phyloP scores from a whole-genome alignment of 1,140 invertebrate genomes.

The Orchestia grillus region DNA sequence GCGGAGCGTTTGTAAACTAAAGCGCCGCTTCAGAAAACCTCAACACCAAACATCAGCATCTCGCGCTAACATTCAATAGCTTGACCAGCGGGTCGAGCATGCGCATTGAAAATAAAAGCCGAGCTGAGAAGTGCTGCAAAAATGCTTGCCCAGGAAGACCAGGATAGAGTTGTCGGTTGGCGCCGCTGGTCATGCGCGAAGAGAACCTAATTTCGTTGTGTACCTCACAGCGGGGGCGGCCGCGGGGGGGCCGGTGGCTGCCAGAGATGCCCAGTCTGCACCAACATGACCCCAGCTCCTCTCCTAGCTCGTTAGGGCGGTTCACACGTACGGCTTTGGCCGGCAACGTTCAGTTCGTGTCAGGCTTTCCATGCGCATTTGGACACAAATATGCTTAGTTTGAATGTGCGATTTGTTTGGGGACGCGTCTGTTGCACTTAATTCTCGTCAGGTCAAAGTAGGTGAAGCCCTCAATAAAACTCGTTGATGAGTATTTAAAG shows the following conservation, averaged over 20 bases:
- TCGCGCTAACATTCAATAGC: neutral
- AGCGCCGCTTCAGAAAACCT: neutral
- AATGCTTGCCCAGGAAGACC: neutral
- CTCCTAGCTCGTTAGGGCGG: neutral
- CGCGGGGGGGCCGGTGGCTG: neutral
- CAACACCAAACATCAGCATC: neutral
- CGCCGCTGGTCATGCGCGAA: constrained; percentile 37
- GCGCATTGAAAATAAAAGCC: neutral
- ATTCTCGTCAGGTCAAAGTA: neutral
- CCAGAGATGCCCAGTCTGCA: neutral
- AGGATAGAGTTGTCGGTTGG: neutral
- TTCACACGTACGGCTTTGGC: neutral
- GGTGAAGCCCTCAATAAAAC: neutral
- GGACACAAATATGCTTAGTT: neutral
- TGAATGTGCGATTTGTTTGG: neutral
- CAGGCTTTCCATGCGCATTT: neutral
- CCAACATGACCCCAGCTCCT: neutral
- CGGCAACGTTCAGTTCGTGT: neutral
- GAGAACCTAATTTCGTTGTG: constrained; percentile 50
- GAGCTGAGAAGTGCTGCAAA: neutral
- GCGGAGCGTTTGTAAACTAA: neutral
- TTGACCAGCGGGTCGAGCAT: too few relatives aligned
- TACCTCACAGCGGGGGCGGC: neutral
- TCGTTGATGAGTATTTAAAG: too few relatives aligned
- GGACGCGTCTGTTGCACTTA: neutral